These are phyloP conservation scores for Archocentrus centrarchus DNA, from an alignment of 2,113 vertebrate genomes.

Conservation along the genomic window DNA sequence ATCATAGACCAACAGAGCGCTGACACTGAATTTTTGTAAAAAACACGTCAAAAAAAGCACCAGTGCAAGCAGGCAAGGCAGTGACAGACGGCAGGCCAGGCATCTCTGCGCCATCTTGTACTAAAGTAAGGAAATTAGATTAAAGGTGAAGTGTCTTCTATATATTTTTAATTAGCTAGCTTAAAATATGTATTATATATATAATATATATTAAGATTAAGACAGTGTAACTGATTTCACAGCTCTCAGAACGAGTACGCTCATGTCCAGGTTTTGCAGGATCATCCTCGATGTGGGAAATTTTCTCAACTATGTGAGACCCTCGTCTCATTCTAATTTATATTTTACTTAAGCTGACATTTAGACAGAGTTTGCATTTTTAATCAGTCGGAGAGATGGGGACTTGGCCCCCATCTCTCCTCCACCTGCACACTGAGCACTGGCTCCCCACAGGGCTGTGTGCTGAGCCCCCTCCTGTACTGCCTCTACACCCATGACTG, in stretches of 20 bases:
- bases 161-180: background rate
- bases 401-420: no score
- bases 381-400: no score
- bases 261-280: slow-evolving; percentile 91
- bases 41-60: no score
- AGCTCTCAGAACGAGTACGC: slow-evolving; percentile 88
- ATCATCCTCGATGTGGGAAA: slow-evolving; percentile 95
- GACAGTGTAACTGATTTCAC: slow-evolving; percentile 7
- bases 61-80: no score
- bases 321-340: background rate
- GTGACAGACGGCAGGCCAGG: no score
- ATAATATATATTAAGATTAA: background rate
- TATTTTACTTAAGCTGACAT: slow-evolving; percentile 12
- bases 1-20: no score
- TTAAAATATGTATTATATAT: accelerated
- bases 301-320: slow-evolving; percentile 96
- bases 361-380: slow-evolving; percentile 24
- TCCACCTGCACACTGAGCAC: no score
- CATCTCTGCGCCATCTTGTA: no score
- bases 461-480: no score
- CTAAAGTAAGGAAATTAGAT: background rate
- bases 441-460: no score
- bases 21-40: no score
- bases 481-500: no score
- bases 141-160: background rate